These are phyloP conservation scores for Drosophila albomicans DNA, from an alignment of 1,140 invertebrate genomes.

Conservation along the genomic window DNA sequence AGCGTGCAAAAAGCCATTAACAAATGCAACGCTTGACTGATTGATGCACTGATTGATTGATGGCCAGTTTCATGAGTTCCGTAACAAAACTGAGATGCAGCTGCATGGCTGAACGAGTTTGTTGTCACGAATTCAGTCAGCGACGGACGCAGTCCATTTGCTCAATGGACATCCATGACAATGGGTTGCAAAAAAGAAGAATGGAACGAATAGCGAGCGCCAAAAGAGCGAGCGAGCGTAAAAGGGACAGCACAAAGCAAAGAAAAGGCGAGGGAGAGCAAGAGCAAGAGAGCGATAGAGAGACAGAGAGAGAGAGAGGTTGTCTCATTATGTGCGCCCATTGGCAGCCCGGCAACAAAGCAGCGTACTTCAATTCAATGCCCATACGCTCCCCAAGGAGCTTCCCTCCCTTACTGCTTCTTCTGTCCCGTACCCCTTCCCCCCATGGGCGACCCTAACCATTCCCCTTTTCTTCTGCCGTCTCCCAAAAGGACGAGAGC, in stretches of 20 bases:
- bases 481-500: slow-evolving; percentile 12
- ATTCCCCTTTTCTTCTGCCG: background rate
- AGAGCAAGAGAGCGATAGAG: background rate
- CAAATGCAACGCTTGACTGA: background rate
- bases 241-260: background rate
- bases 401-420: background rate
- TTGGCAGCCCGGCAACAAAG: slow-evolving; percentile 35
- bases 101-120: background rate
- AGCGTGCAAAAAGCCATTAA: background rate
- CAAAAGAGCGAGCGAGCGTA: background rate
- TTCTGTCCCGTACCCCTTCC: background rate
- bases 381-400: slow-evolving; percentile 34
- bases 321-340: slow-evolving; percentile 49
- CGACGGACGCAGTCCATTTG: background rate
- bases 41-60: slow-evolving; percentile 3
- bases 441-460: too few species aligned
- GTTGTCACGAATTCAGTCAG: background rate
- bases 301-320: background rate
- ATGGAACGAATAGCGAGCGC: background rate
- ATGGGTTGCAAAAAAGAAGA: slow-evolving; percentile 1
- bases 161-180: slow-evolving; percentile 27
- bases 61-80: background rate
- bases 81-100: background rate
- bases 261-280: background rate
- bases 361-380: slow-evolving; percentile 27